Base-by-base conservation (phyloP, 2,888 invertebrate species). In the Dryobota labecula region DNA sequence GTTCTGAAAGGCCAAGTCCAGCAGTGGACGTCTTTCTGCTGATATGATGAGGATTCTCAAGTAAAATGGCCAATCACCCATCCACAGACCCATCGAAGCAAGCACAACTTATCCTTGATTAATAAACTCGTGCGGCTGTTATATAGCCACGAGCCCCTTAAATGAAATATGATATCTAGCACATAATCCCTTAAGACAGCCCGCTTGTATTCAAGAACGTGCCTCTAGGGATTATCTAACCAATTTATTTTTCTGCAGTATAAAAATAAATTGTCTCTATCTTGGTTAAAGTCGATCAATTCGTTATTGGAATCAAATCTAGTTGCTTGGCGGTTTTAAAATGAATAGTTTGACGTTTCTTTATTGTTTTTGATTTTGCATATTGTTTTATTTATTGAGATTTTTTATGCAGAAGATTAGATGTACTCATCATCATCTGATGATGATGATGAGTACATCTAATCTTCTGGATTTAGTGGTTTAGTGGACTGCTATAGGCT, bases 141-240 rank as follows among this genome's bases (percentile, higher is more conserved):
- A 56, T 33, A 36, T 30, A 73, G 24, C 43, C 24, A 73, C 33
- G 11, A 56, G 20, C 1, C 8, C 20, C n/a, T 41, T 60, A 41
- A 67, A 70, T 80, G 51, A 80, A 78, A 80, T 70, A 67, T 69
- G 64, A 65, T 56, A n/a, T 36, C 45, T 70, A 47, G 27, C 51
- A 45, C 15, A 24, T 61, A 57, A 80, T 80, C 66, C 56, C 63
- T 30, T 56, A 67, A 60, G 76, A 67, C 41, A 67, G 7, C 27
- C 47, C 13, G 58, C 36, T 6, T 70, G 15, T 65, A 53, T 64
- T 65, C 41, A 38, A 49, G 41, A 67, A 51, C 64, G 41, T 70
- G 53, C 27, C 76, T 64, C 45, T 15, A 33, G 60, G 67, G 67
- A 67, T 78, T 76, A 65, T 36, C 63, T 41, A 49, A 38, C 33